Conservation (phyloP, 2,113 vertebrate species). For the Aramus guarauna region DNA sequence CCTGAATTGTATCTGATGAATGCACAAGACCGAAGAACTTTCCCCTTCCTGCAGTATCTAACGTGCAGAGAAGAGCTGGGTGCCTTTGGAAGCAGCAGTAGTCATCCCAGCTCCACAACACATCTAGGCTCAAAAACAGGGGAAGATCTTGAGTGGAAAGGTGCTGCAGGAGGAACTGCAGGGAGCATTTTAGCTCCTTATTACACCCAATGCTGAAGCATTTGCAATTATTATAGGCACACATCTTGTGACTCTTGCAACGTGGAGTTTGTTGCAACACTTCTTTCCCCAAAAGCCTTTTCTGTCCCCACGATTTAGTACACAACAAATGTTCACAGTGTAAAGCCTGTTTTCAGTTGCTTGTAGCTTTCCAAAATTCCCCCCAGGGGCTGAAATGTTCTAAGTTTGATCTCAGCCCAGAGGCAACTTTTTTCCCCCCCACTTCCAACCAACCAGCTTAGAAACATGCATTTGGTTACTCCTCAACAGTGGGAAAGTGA, state of each 20-base stretch:
- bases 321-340: background rate
- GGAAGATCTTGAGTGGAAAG: background rate
- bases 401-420: background rate
- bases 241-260: background rate
- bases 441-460: background rate
- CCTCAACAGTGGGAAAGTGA: constrained; percentile 27
- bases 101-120: background rate
- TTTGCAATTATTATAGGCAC: background rate
- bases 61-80: fast-evolving
- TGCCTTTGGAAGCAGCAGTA: background rate
- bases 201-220: background rate
- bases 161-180: background rate
- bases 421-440: background rate
- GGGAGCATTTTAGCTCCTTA: background rate
- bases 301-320: background rate
- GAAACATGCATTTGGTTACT: background rate
- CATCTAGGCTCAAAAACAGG: background rate
- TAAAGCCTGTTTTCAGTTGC: constrained; percentile 4
- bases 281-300: background rate
- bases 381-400: background rate
- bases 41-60: background rate
- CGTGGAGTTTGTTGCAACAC: background rate
- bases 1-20: background rate
- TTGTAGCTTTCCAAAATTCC: background rate
- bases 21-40: background rate